A percentile compares a stretch with the other conserved stretches of the same genome.
phyloP scores from a whole-genome alignment of 2,888 invertebrate genomes.

The Tenthredo amoena region DNA sequence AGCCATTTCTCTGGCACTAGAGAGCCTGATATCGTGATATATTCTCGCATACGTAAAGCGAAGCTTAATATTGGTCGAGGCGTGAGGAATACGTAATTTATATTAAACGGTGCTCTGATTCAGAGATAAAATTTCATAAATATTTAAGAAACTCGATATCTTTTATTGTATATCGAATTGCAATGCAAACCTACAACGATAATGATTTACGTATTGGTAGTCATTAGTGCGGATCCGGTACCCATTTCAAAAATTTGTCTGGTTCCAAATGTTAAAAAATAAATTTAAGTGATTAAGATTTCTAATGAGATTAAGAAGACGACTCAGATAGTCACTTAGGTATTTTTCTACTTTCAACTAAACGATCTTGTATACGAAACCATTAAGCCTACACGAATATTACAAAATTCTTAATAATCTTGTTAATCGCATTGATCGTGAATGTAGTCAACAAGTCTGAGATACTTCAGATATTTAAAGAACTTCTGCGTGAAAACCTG shows the following conservation, averaged over 20 bases:
- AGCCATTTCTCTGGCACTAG: constrained; percentile 39
- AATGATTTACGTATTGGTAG: not conserved
- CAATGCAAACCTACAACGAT: not conserved
- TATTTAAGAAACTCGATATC: not conserved
- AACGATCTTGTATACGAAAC: not conserved
- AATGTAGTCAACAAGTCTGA: not conserved
- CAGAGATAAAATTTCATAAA: not conserved
- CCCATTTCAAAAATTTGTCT: not conserved
- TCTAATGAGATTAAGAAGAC: not conserved
- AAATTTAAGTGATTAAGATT: not conserved
- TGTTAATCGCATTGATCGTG: not conserved
- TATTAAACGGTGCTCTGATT: not conserved
- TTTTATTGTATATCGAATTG: not conserved
- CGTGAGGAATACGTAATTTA: constrained; percentile 21
- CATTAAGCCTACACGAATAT: constrained; percentile 11
- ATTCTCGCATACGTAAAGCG: constrained; percentile 26
- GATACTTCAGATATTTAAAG: not conserved
- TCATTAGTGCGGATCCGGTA: not conserved
- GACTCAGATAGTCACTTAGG: not conserved
- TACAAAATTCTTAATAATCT: not conserved
- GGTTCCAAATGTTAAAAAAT: not conserved
- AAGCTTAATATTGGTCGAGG: constrained; percentile 33
- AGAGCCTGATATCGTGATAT: constrained; percentile 41
- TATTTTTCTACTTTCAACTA: not conserved
- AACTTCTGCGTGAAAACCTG: no score